Conservation (phyloP, 1,140 invertebrate species). For the Pantala flavescens region DNA sequence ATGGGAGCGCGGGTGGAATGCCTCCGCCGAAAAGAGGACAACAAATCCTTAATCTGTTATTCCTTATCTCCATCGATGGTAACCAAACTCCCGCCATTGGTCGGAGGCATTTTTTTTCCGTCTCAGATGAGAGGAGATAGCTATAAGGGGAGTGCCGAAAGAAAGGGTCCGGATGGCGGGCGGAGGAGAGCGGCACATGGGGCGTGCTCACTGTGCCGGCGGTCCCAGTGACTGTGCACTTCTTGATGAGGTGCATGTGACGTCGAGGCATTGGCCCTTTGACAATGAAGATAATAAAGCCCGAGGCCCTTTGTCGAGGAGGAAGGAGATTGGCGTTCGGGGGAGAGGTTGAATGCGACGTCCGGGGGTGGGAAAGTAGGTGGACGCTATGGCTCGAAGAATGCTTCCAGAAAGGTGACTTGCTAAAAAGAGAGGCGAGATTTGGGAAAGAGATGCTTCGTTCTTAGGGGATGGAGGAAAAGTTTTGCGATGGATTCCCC, state of each 20-base stretch:
- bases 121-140: neutral
- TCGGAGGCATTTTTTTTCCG: conserved; percentile 4
- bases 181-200: neutral
- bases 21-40: too few species aligned
- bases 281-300: neutral
- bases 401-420: too few species aligned
- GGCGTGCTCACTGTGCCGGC: neutral
- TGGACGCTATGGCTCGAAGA: neutral
- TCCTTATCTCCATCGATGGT: neutral
- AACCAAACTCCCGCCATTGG: neutral
- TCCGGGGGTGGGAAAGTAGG: neutral
- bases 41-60: neutral
- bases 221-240: conserved; percentile 2
- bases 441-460: too few species aligned
- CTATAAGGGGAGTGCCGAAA: neutral
- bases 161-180: neutral
- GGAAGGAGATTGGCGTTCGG: neutral
- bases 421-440: too few species aligned
- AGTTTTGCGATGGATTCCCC: too few species aligned
- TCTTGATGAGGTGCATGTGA: neutral
- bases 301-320: neutral
- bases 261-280: neutral
- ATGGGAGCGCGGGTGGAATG: too few species aligned
- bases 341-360: neutral
- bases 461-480: too few species aligned